A percentile compares a stretch with the other conserved stretches of the same genome.
Evolutionary conservation across 2,797 vertebrate species (phyloP).

Genomic region (Arremon brunneinucha): DNA sequence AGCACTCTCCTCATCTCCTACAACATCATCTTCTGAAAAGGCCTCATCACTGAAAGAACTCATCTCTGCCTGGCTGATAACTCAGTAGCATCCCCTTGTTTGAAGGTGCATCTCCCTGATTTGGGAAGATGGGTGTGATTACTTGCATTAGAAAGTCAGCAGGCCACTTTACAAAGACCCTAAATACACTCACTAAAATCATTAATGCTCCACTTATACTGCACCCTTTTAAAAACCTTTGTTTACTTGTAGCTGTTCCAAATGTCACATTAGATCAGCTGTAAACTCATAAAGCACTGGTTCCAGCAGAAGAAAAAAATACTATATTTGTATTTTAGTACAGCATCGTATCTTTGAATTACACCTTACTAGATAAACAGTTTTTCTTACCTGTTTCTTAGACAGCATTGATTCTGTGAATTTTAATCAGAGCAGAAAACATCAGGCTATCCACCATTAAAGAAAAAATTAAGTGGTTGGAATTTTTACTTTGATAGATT

Average conservation of each 20-base stretch:
- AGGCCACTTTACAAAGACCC: neutral
- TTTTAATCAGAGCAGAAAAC: neutral
- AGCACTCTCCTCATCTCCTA: neutral
- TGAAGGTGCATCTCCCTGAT: neutral
- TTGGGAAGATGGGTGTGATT: neutral
- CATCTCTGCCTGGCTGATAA: neutral
- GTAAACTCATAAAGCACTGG: neutral
- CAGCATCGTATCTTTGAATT: neutral
- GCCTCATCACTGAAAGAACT: neutral
- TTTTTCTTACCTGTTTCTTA: neutral
- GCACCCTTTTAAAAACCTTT: neutral
- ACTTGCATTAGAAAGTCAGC: neutral
- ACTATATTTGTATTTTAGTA: neutral
- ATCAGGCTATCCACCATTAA: neutral
- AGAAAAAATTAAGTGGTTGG: neutral
- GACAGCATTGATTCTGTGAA: neutral
- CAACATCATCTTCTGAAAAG: neutral
- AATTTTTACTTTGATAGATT: neutral
- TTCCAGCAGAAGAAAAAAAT: neutral
- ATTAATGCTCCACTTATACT: neutral
- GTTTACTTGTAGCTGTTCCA: neutral
- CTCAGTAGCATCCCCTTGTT: neutral
- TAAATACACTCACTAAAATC: neutral
- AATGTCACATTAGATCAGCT: neutral
- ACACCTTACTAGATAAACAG: neutral